Evolutionary conservation across 2,888 invertebrate genomes (phyloP), one percentile per base, ranked within the genome.

Genomic region (Nesidiocoris tenuis): DNA sequence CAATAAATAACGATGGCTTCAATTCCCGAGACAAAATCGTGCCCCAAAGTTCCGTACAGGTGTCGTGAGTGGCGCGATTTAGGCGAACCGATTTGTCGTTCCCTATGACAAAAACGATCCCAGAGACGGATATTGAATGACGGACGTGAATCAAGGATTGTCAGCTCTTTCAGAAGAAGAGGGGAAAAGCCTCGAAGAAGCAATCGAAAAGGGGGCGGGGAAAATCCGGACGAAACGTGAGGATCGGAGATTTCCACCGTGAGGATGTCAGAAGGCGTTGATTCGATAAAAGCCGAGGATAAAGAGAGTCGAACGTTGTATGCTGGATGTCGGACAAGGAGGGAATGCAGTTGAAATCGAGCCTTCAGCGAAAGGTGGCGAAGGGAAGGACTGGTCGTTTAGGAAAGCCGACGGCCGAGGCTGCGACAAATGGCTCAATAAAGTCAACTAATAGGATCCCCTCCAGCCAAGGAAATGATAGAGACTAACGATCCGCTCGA

Each of bases 151-250:
- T 39, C 39, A 39, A 12, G 39, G 12, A 39, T 39, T 39, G 39
- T 7, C 39, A 12, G 39, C 5, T 7, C 39, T 12, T 39, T 39
- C 12, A 39, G 39, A 39, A 39, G 5, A 59, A 59, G 2, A 59
- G 59, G 59, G n/a, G 59, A 59, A 59, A 59, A 59, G 17, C 19
- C 54, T 9, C 19, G 3, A 59, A 16, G n/a, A 18, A 17, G 59
- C 7, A 18, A 59, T 59, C 59, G 19, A 18, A 59, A 59, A 5
- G 59, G 59, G n/a, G n/a, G 19, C 59, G 59, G n/a, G n/a, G 59
- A 59, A 59, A 59, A 59, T 9, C n/a, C 59, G 59, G 59, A 59
- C 54, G 59, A 59, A 59, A 59, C 59, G 59, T 18, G 59, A 59
- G 59, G 12, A 39, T 3, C 39, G 39, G 12, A 39, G 39, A 39